Percentiles rank a stretch among this genome's conserved stretches.
phyloP scores from a whole-genome alignment of 1,140 invertebrate species.

The Rhynchophorus ferrugineus region DNA sequence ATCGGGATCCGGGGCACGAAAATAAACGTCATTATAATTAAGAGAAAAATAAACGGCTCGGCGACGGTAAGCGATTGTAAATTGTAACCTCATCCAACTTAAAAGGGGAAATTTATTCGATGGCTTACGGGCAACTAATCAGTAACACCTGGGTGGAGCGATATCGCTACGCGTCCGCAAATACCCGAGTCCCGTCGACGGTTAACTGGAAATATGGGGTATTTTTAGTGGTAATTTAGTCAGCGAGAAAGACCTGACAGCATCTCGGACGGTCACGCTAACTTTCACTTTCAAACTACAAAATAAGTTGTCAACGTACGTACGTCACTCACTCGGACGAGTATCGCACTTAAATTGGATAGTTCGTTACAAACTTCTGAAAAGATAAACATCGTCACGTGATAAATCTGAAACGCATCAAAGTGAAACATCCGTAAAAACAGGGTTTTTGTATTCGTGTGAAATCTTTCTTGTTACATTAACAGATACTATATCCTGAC shows the following conservation, averaged over 20 bases:
- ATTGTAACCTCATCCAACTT: constrained; percentile 4
- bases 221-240: constrained; percentile 8
- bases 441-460: no score
- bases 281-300: constrained; percentile 1
- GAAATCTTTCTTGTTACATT: no score
- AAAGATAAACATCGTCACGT: no score
- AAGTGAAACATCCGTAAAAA: no score
- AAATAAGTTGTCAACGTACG: background rate
- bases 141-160: background rate
- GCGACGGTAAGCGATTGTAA: background rate
- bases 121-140: background rate
- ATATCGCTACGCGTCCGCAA: background rate
- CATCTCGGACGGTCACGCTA: background rate
- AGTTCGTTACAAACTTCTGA: no score
- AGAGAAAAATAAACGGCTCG: background rate
- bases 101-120: constrained; percentile 1
- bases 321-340: background rate
- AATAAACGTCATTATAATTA: background rate
- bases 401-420: no score
- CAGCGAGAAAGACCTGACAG: background rate
- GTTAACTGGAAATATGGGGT: background rate
- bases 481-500: no score
- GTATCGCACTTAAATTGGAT: no score
- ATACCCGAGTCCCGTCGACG: background rate
- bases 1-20: no score